Evolutionary conservation across 2,113 vertebrate species (phyloP).

Genomic region (Ivindomyrus marchei): DNA sequence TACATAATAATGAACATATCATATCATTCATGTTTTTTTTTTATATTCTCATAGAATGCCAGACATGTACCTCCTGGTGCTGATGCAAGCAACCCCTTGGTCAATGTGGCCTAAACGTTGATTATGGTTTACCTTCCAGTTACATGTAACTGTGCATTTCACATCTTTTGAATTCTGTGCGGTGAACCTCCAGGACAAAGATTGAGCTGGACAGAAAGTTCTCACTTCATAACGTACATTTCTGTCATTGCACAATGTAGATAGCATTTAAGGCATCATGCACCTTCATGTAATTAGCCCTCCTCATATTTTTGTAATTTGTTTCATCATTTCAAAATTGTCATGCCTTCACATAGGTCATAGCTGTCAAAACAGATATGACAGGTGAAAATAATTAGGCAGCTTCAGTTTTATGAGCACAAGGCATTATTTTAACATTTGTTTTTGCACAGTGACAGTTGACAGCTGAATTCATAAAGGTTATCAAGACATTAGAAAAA

Average conservation of each 20-base stretch:
- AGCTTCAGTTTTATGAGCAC: neutral
- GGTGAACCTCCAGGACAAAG: neutral
- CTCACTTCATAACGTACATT: neutral
- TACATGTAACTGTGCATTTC: neutral
- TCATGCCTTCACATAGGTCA: neutral
- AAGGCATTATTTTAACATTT: neutral
- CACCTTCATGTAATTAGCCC: neutral
- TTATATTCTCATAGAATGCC: neutral
- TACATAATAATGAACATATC: slow-evolving; percentile 15
- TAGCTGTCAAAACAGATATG: neutral
- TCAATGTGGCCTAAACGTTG: neutral
- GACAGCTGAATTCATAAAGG: neutral
- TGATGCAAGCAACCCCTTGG: neutral
- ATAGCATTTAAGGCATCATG: neutral
- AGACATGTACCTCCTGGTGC: neutral
- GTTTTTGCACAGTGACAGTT: neutral
- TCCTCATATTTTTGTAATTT: neutral
- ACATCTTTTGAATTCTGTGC: neutral
- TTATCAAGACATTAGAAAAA: neutral
- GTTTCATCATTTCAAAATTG: neutral
- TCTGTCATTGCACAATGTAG: neutral
- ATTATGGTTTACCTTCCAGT: neutral
- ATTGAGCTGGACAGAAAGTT: neutral
- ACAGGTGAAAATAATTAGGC: neutral
- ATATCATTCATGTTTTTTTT: neutral